Base-by-base conservation (phyloP, 2,797 vertebrate genomes). In the Alectoris magna region DNA sequence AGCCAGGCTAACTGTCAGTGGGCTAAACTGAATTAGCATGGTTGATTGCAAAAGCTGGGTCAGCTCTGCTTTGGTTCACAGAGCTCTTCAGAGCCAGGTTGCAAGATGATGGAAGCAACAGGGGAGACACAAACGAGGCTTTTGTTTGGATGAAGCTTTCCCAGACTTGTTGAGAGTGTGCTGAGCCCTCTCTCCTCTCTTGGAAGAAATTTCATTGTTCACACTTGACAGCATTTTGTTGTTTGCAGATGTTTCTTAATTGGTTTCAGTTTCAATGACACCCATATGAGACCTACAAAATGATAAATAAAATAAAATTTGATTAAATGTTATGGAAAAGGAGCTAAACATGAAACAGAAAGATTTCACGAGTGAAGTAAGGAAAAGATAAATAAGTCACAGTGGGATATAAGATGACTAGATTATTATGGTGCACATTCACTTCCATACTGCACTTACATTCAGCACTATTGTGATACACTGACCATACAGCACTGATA, bases 161-260 rank as follows among this genome's bases (percentile, higher is more conserved):
- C 41, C 62, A 71, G 71, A 36, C 36, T 86, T 62, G 31, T 31
- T 88, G 67, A 84, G 49, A 53, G 43, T 2, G 4, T 2, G 4
- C 12, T 80, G 44, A 62, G 36, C 51, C 92, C 1, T 0, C 43
- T 86, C 14, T 66, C 34, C 74, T 73, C 82, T 83, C 41, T 49
- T 60, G 78, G 71, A 90, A 76, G 85, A 88, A 71, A 82, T 91
- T 48, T 58, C 38, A 21, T 60, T 73, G 58, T 74, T 93, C 89
- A 64, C 68, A 84, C 44, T 92, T n/a, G 60, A 68, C 48, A 64
- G 38, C 7, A 1, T 53, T 84, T 48, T 74, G 48, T 58, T 91
- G 71, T 91, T 59, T 92, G 89, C 77, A 84, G 90, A 73, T 70
- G 64, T 73, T 94, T 84, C 84, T 84, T 92, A 84, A 91, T 88